Base-by-base conservation (phyloP, 2,113 vertebrate genomes). In the Henicopernis longicauda region DNA sequence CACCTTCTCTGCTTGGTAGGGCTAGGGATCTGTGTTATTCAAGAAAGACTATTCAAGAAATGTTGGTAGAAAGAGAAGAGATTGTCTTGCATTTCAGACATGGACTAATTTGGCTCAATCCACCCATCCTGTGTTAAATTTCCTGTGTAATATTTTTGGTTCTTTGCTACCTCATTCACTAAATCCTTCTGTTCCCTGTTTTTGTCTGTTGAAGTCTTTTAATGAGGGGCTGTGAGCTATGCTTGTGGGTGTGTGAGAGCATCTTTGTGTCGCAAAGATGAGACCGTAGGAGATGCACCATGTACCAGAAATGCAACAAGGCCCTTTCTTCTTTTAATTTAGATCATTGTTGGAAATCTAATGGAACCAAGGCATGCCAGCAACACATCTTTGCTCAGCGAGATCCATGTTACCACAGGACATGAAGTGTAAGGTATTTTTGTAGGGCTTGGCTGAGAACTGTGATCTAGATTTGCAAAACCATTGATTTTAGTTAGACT, bases 341-440 rank as follows among this genome's bases (percentile, higher is more conserved):
- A 74, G 69, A 10, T 77, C 11, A 17, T 29, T 18, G 5, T 7
- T 72, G 27, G 27, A 38, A 89, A 61, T 40, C 23, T 8, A 5
- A 25, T 10, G 57, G 65, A 81, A 45, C 26, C 0, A 2, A 57
- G 61, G 21, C 44, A 74, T 0, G 0, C n/a, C 42, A 62, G 22
- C 34, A 67, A 49, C 2, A 0, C 22, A 12, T 21, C 82, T 72
- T 59, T 52, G 23, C 11, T 45, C 54, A 14, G 1, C 0, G 0
- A 54, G 55, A 50, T 52, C 74, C 12, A 0, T 4, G 16, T 67
- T 82, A 49, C 36, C 26, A 62, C 21, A 47, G 52, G 52, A 55
- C 7, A 1, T 11, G 45, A 63, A 67, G 13, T 21, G 31, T 40
- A 7, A 88, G 57, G 57, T 71, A 18, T 59, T 80, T 70, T 62